These are phyloP conservation scores for Myxocyprinus asiaticus DNA, from an alignment of 2,113 vertebrate genomes.

Conservation along the genomic window DNA sequence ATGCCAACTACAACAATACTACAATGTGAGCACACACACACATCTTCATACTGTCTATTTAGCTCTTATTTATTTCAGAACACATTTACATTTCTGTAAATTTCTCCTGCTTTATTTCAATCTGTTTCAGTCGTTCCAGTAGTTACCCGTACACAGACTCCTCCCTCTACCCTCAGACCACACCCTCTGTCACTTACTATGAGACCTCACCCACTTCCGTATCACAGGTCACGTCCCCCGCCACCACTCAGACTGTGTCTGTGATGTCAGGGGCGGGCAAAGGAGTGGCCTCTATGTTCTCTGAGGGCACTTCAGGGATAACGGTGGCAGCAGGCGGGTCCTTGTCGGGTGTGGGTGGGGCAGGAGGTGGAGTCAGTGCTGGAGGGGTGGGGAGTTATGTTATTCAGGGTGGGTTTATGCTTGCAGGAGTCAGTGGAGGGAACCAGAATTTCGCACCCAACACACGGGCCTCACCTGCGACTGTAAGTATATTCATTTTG, in stretches of 20 bases:
- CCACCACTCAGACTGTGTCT: constrained; percentile 78
- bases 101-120: neutral
- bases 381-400: constrained; percentile 74
- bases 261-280: constrained; percentile 63
- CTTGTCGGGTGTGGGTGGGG: neutral
- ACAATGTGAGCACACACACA: constrained; percentile 79
- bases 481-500: constrained; percentile 73
- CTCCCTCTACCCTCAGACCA: constrained; percentile 81
- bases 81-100: neutral
- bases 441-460: constrained; percentile 85
- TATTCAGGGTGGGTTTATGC: constrained; percentile 83
- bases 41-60: neutral
- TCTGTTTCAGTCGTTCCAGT: constrained; percentile 76
- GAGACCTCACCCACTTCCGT: constrained; percentile 75
- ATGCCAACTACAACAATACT: constrained; percentile 76
- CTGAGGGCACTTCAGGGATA: constrained; percentile 45
- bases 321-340: constrained; percentile 56
- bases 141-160: constrained; percentile 83
- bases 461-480: constrained; percentile 88
- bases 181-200: constrained; percentile 79
- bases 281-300: constrained; percentile 64
- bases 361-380: constrained; percentile 23
- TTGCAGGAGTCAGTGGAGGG: constrained; percentile 64
- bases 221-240: constrained; percentile 74
- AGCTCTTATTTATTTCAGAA: neutral